Evolutionary conservation across 2,888 invertebrate genomes (phyloP), one percentile per base, ranked within the genome.

Genomic region (Pantelozetes paolii): DNA sequence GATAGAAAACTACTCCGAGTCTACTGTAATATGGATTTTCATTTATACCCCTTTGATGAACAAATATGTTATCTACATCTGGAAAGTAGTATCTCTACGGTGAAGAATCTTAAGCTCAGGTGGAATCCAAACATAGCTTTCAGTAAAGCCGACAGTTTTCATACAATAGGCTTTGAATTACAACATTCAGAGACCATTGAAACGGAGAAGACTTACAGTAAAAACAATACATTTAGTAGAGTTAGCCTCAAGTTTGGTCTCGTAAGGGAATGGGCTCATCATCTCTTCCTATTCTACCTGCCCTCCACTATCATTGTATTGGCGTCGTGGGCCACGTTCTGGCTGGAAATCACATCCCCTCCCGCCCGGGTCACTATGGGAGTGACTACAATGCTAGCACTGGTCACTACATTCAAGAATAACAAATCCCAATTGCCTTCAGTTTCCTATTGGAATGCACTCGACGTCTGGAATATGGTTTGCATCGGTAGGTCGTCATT

Each of bases 391-490:
- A 76, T 78, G 77, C 62, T 78, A 45, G 78, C 78, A 8, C 74
- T 78, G 28, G 77, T 78, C 13, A 78, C 78, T n/a, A 77, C 75
- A 62, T 76, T 76, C 54, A 78, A 75, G 59, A 73, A 75, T n/a
- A 76, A 76, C 20, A 59, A 77, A 45, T 76, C 76, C n/a, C 77
- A 78, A 57, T 59, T 78, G 11, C 78, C 78, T 5, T 75, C 74
- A 62, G 76, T 78, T 8, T 77, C 77, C 0, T 78, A 78, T 40
- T 74, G 78, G 13, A 76, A 78, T 69, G 78, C 77, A 13, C 36
- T 78, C 13, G 78, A 78, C 28, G 69, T 78, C 26, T 78, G 78
- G 78, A 78, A 78, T 71, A 75, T 78, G 15, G 77, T 76, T n/a
- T 77, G 78, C 67, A 78, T 76, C 70, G 77, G 78, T 77, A 72